Percentiles rank a stretch among this genome's conserved stretches.
phyloP scores from a whole-genome alignment of 2,797 vertebrate species.

The Perodicticus potto region DNA sequence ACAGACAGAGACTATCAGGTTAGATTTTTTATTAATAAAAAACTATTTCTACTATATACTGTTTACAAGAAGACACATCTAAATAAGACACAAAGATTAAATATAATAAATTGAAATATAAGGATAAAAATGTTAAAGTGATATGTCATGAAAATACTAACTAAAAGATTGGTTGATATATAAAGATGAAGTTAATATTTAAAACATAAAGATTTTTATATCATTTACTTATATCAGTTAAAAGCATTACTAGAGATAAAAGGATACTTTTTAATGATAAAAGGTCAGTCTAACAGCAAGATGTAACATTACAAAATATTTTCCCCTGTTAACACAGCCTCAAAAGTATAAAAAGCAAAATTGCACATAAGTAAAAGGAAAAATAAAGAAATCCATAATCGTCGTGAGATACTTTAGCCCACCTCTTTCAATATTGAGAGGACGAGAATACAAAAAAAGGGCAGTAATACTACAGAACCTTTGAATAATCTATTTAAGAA shows the following conservation, averaged over 20 bases:
- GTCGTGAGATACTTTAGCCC: neutral
- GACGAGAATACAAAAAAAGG: neutral
- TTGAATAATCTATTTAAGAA: neutral
- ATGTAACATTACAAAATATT: conserved; percentile 38
- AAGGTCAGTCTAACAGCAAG: neutral
- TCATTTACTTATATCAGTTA: neutral
- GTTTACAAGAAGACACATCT: conserved; percentile 22
- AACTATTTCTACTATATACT: neutral
- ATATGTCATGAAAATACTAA: conserved; percentile 17
- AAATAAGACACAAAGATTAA: conserved; percentile 25
- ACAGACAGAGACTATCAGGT: neutral
- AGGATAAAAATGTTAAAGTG: neutral
- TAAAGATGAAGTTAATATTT: no score
- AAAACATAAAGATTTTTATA: neutral
- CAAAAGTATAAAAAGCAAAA: conserved; percentile 3
- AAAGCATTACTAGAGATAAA: neutral
- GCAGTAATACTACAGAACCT: neutral
- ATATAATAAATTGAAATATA: neutral
- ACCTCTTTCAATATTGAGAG: neutral
- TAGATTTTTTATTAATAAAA: neutral
- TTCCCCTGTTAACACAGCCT: neutral
- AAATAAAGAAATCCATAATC: neutral
- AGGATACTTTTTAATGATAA: neutral
- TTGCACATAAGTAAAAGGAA: neutral
- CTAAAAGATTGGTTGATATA: neutral